Conservation (phyloP, 2,797 vertebrate species). For the Artibeus jamaicensis region DNA sequence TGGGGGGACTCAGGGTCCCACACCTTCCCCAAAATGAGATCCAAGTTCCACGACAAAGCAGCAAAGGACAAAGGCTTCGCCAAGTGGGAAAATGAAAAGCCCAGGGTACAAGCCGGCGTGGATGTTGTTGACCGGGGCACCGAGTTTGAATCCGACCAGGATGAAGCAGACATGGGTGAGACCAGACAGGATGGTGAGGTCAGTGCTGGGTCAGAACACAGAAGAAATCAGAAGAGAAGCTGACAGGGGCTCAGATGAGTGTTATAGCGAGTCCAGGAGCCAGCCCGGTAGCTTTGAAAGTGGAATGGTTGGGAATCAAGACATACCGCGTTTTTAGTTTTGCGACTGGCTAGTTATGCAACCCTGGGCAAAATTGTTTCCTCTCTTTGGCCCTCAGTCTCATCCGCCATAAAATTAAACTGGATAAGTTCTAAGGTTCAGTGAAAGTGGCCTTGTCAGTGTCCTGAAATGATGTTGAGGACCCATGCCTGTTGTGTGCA, state of each 20-base stretch:
- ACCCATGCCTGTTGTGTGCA: neutral
- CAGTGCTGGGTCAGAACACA: slow-evolving; percentile 36
- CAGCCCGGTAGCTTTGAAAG: neutral
- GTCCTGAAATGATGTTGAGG: neutral
- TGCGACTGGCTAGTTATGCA: neutral
- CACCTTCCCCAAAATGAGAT: slow-evolving; percentile 97
- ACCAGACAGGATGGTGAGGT: slow-evolving; percentile 86
- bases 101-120: slow-evolving; percentile 73
- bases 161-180: slow-evolving; percentile 80
- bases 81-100: slow-evolving; percentile 92
- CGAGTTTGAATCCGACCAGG: slow-evolving; percentile 78
- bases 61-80: slow-evolving; percentile 93
- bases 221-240: neutral
- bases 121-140: slow-evolving; percentile 75
- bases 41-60: slow-evolving; percentile 89
- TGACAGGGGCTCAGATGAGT: neutral
- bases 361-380: neutral
- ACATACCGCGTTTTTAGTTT: neutral
- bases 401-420: neutral
- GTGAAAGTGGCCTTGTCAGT: neutral
- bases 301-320: neutral
- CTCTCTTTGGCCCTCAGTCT: neutral
- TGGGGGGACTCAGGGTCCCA: slow-evolving; percentile 93
- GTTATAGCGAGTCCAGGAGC: neutral
- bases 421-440: neutral